A percentile compares a stretch with the other conserved stretches of the same genome.
Conservation (phyloP, 2,888 invertebrate genomes). For the Mythimna ferrago region DNA sequence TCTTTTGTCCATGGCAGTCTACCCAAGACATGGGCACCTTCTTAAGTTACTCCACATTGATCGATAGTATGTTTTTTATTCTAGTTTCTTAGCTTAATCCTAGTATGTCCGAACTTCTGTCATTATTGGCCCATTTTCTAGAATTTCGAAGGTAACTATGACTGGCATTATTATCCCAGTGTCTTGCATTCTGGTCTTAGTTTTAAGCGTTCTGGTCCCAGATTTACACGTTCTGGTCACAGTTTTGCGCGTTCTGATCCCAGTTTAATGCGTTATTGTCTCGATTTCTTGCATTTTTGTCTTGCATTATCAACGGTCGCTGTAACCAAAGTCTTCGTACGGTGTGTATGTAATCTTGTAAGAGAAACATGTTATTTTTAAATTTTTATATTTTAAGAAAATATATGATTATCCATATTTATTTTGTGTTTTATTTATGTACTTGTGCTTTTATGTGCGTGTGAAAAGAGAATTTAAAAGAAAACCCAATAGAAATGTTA, state of each 20-base stretch:
- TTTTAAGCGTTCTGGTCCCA: neutral
- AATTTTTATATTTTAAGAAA: conserved; percentile 66
- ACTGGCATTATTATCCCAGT: neutral
- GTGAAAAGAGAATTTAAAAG: neutral
- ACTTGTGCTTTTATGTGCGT: neutral
- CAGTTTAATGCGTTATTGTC: neutral
- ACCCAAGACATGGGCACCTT: neutral
- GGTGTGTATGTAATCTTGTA: conserved; percentile 43
- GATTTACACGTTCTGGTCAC: neutral
- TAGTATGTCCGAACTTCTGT: too few species aligned
- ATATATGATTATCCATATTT: conserved; percentile 62
- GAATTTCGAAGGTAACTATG: too few species aligned
- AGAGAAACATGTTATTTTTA: conserved; percentile 59
- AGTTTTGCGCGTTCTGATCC: neutral
- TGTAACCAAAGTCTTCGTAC: conserved; percentile 58
- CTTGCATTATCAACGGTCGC: conserved; percentile 27
- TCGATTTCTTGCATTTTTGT: conserved; percentile 28
- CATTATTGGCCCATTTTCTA: too few species aligned
- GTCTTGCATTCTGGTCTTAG: neutral
- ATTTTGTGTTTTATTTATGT: conserved; percentile 41
- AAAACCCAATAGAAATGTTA: too few species aligned
- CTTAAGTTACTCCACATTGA: too few species aligned
- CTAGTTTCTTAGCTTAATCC: too few species aligned
- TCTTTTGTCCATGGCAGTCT: neutral
- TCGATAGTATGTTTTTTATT: too few species aligned